Percentiles rank a stretch among this genome's conserved stretches.
Conservation (phyloP, 2,113 vertebrate species). For the Cyprinodon variegatus region DNA sequence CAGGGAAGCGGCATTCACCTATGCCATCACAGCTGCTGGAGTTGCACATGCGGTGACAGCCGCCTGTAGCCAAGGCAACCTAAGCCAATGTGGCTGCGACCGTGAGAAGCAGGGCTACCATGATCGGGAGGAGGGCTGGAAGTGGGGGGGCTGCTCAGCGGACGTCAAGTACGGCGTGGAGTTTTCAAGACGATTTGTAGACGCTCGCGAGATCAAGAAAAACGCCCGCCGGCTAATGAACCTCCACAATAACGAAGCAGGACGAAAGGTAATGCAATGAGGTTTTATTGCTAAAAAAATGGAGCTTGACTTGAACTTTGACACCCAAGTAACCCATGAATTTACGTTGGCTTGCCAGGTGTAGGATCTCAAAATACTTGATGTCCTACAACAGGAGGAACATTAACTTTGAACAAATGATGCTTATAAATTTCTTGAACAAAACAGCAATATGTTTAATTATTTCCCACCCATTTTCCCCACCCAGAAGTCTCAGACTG, state of each 20-base stretch:
- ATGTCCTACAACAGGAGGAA: background rate
- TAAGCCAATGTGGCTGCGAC: conserved; percentile 98
- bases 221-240: conserved; percentile 97
- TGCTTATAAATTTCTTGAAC: too few species aligned
- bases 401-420: background rate
- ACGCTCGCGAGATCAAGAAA: conserved; percentile 97
- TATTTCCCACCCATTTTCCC: too few species aligned
- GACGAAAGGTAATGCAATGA: conserved; percentile 90
- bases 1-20: conserved; percentile 96
- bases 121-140: conserved; percentile 97
- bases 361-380: background rate
- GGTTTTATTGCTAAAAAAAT: background rate
- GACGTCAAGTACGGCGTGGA: conserved; percentile 96
- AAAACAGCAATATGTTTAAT: background rate
- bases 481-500: too few species aligned
- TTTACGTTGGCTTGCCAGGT: too few species aligned
- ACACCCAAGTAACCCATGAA: too few species aligned
- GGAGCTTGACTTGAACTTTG: too few species aligned
- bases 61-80: conserved; percentile 96
- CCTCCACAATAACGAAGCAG: conserved; percentile 98
- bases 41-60: conserved; percentile 94
- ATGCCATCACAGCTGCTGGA: conserved; percentile 95
- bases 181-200: conserved; percentile 96
- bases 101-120: conserved; percentile 98
- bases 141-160: conserved; percentile 98